phyloP scores from a whole-genome alignment of 1,140 invertebrate genomes.

The Zaprionus davidi region DNA sequence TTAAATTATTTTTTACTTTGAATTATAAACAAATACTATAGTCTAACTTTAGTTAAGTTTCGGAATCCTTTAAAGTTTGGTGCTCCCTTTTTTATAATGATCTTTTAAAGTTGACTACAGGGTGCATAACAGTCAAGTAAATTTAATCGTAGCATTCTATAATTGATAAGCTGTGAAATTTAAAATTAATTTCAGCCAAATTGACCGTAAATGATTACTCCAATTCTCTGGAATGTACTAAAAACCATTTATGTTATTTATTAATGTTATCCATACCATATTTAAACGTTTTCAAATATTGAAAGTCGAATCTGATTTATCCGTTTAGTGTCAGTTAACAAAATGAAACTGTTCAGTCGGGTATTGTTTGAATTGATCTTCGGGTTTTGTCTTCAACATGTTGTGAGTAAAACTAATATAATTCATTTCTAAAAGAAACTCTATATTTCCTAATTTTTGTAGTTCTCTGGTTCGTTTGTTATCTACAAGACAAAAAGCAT shows the following conservation, averaged over 20 bases:
- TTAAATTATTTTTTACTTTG: background rate
- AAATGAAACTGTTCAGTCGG: background rate
- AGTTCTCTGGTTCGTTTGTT: background rate
- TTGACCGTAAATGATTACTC: too few species aligned
- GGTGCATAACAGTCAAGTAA: too few species aligned
- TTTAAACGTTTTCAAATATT: background rate
- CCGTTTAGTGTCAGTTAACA: background rate
- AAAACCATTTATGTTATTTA: background rate
- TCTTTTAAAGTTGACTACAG: too few species aligned
- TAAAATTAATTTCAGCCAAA: too few species aligned
- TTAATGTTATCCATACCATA: background rate
- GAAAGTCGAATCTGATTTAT: background rate
- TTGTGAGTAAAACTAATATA: background rate
- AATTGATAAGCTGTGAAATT: too few species aligned
- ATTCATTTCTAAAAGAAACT: background rate
- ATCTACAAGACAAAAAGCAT: constrained; percentile 4
- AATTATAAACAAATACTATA: background rate
- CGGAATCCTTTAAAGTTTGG: background rate
- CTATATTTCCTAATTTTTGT: background rate
- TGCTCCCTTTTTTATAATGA: background rate
- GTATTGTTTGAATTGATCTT: background rate
- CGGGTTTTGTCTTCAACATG: background rate
- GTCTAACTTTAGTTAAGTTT: background rate
- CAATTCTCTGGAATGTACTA: too few species aligned
- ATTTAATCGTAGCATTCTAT: too few species aligned